Evolutionary conservation across 92 coral and sea anemone genomes (phyloP).

Genomic region (Nematostella vectensis): DNA sequence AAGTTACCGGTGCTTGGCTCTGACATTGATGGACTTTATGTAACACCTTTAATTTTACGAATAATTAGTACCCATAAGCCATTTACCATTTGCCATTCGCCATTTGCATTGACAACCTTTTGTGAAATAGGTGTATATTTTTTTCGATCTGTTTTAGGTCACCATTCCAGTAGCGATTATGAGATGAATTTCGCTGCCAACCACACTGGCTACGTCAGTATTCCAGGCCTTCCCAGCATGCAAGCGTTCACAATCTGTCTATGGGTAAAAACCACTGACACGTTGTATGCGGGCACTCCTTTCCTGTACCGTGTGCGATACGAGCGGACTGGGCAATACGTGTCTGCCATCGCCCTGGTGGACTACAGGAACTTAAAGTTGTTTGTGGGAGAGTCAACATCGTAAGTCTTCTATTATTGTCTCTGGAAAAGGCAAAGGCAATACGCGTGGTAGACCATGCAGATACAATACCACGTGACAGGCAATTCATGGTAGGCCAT

Average conservation of each 20-base stretch:
- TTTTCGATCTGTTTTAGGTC: too few species aligned
- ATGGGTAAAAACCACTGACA: slow-evolving; percentile 55
- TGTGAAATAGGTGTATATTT: too few species aligned
- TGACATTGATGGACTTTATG: too few species aligned
- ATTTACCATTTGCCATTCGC: too few species aligned
- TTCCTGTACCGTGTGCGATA: slow-evolving; percentile 43
- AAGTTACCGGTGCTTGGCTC: too few species aligned
- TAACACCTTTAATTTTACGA: too few species aligned
- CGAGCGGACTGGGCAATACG: slow-evolving; percentile 3
- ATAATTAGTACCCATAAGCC: too few species aligned
- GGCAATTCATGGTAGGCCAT: too few species aligned
- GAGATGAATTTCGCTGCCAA: slow-evolving; percentile 35
- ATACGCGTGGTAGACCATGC: too few species aligned
- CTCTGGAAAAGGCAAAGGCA: too few species aligned
- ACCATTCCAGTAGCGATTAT: slow-evolving; percentile 22
- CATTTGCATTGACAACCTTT: too few species aligned
- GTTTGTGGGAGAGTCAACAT: neutral
- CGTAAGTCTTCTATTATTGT: slow-evolving; percentile 43
- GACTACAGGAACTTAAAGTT: slow-evolving; percentile 35
- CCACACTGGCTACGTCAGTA: slow-evolving; percentile 41
- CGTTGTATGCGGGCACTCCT: slow-evolving; percentile 42
- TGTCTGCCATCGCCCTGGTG: slow-evolving; percentile 38
- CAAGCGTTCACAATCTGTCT: slow-evolving; percentile 43
- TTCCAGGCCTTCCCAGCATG: slow-evolving; percentile 49
- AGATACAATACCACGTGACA: too few species aligned